Base-by-base conservation (phyloP, 2,888 invertebrate species). In the Eupithecia tripunctaria region DNA sequence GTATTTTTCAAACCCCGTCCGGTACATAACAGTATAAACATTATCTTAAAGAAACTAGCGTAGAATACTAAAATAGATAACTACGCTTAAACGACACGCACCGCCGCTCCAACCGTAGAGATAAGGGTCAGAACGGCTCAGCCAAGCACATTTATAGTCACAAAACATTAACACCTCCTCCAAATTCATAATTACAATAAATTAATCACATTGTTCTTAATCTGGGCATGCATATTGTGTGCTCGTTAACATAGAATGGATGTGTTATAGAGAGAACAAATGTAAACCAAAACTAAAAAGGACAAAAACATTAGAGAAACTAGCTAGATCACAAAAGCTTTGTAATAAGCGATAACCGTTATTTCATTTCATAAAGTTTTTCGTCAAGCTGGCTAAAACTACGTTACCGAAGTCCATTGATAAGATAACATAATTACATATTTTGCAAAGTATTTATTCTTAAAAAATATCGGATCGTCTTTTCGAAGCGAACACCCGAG, bases 141-240 rank as follows among this genome's bases (percentile, higher is more conserved):
- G 75, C 72, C 71, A 76, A 73, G 76, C 74, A 78, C 76, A 80
- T 59, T 70, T 73, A 77, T 74, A 76, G 77, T 79, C 76, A 76
- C 77, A 79, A 78, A 77, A 74, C 78, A 74, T 75, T 78, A 74
- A 75, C 68, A 74, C 79, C 79, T 76, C 73, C 70, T 74, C 79
- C 78, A 75, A 69, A 38, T 64, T 60, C 25, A 64, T 38, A 63
- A 64, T 64, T 64, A 64, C 64, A 64, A 68, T 76, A 78, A 77
- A 80, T 76, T 81, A 85, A 88, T 91, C 67, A 74, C 73, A 71
- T 60, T 63, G 43, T 62, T 51, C 68, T 64, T 66, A 63, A 75
- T 74, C 89, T 89, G 90, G 90, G 89, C 91, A 91, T 91, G 91
- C 91, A 91, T 88, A 85, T 85, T 81, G 82, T 80, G 77, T 75